phyloP scores from a whole-genome alignment of 2,797 vertebrate species.

The Gymnoscopelus microlampas region DNA sequence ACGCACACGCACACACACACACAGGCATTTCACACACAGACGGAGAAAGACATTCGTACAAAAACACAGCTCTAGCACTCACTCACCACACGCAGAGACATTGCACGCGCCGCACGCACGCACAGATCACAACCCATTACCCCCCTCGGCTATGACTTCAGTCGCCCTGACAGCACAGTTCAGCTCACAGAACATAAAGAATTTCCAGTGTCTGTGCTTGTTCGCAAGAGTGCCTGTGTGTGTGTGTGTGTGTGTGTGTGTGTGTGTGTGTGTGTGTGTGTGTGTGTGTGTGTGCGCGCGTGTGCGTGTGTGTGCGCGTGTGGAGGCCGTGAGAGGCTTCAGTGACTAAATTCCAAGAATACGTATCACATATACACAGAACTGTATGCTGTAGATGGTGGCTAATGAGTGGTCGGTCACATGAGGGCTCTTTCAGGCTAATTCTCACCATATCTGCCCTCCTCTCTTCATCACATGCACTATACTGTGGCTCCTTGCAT shows the following conservation, averaged over 20 bases:
- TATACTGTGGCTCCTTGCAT: conserved; percentile 25
- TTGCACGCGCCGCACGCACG: no score
- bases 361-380: neutral
- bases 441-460: conserved; percentile 16
- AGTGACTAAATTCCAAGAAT: conserved; percentile 2
- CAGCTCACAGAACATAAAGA: neutral
- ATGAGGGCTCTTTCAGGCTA: conserved; percentile 27
- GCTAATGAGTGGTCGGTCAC: conserved; percentile 23
- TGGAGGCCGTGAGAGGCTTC: neutral
- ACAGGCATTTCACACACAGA: neutral
- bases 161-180: no score
- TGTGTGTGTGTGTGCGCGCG: neutral
- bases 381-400: conserved; percentile 16
- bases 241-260: neutral
- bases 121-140: no score
- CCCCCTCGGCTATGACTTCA: no score
- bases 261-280: neutral
- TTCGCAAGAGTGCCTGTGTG: neutral
- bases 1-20: conserved; percentile 4
- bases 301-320: neutral
- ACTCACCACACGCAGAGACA: no score
- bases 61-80: no score
- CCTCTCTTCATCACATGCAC: conserved; percentile 26
- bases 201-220: neutral
- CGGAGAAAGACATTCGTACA: neutral